phyloP scores from a whole-genome alignment of 2,113 vertebrate genomes.

The Cyphomyrus discorhynchus region DNA sequence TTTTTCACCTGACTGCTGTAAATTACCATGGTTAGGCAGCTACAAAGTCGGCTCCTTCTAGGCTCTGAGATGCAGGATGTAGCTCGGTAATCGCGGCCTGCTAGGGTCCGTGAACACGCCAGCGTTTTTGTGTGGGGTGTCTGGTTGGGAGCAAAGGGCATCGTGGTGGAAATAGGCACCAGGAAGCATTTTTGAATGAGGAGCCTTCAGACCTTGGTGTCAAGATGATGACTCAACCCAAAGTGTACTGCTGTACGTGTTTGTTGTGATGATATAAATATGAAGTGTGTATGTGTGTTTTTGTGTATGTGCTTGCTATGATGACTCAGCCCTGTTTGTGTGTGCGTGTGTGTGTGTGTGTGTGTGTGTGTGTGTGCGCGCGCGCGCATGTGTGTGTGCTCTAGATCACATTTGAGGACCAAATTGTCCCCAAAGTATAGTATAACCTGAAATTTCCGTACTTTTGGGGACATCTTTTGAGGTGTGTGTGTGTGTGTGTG shows the following conservation, averaged over 20 bases:
- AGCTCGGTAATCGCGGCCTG: neutral
- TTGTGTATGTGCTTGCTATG: neutral
- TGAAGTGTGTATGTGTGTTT: neutral
- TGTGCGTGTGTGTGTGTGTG: neutral
- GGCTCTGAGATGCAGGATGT: neutral
- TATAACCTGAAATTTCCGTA: too few species aligned
- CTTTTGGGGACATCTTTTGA: too few species aligned
- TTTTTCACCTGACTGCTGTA: neutral
- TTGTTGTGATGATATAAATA: neutral
- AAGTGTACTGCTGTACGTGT: neutral
- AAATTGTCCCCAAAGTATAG: too few species aligned
- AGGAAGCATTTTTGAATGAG: neutral
- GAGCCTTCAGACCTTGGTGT: neutral
- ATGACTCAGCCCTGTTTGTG: neutral
- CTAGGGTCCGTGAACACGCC: neutral
- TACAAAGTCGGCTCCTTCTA: neutral
- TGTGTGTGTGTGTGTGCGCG: neutral
- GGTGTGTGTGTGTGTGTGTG: too few species aligned
- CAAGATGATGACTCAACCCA: neutral
- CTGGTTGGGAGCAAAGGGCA: neutral
- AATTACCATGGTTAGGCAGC: neutral
- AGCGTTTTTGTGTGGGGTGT: neutral
- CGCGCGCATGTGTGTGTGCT: neutral
- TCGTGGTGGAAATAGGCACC: neutral
- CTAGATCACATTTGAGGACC: too few species aligned